phyloP scores from a whole-genome alignment of 2,113 vertebrate species.

The Rhea americana region DNA sequence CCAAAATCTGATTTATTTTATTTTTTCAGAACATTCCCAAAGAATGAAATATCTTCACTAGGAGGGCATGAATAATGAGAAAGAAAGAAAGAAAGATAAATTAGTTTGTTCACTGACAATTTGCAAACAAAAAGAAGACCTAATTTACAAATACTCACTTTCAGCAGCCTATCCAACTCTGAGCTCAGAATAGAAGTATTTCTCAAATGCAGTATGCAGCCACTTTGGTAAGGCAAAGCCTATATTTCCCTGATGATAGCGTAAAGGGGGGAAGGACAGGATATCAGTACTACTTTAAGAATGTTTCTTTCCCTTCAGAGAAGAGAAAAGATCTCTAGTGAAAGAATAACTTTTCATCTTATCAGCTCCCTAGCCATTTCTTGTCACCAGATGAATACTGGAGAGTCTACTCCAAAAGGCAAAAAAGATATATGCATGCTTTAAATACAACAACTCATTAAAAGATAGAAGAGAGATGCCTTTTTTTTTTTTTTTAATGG shows the following conservation, averaged over 20 bases:
- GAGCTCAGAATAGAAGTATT: not conserved
- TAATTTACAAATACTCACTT: constrained; percentile 9
- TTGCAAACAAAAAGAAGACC: not conserved
- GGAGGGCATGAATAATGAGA: constrained; percentile 4
- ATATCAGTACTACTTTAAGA: not conserved
- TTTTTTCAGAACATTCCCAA: not conserved
- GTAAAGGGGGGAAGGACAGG: not conserved
- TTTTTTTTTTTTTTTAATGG: not conserved
- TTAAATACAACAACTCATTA: not conserved
- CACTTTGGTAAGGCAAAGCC: not conserved
- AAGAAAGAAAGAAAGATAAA: constrained; percentile 1
- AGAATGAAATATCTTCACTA: not conserved
- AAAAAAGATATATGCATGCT: not conserved
- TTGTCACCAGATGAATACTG: not conserved
- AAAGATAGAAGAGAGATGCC: not conserved
- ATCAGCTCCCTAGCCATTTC: constrained; percentile 2
- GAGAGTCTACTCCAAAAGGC: not conserved
- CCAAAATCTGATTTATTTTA: not conserved
- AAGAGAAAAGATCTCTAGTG: not conserved
- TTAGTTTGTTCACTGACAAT: not conserved
- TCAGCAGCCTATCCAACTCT: not conserved
- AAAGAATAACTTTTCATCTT: not conserved
- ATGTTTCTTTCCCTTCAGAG: constrained; percentile 6
- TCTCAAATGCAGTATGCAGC: not conserved
- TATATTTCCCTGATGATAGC: not conserved